Base-by-base conservation (phyloP, 1,140 invertebrate species). In the Drosophila lowei region DNA sequence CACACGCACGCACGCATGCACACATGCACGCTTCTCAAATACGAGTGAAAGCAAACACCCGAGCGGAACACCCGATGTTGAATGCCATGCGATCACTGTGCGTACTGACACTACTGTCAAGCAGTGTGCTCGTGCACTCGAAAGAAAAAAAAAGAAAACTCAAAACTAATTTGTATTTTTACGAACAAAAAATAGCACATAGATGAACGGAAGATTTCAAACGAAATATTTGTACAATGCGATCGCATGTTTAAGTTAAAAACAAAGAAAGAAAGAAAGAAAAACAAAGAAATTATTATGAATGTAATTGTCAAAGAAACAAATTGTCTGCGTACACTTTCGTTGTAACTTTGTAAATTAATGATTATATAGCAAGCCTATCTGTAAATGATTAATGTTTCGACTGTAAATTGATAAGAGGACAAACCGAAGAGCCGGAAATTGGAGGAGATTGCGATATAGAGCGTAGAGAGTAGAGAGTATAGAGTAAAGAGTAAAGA, bases 341-440 rank as follows among this genome's bases (percentile, higher is more conserved):
- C 75, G 72, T 74, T 86, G 77, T 86, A 80, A 77, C 60, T 68
- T 86, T 88, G 68, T 86, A 86, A 81, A 88, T 71, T 64, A 80
- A 62, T 61, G 41, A 62, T 57, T 67, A 64, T 68, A 77, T 71
- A 78, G 57, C 72, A 70, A 65, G 66, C 52, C 52, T 72, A 79
- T 79, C 61, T 84, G 80, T 84, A 84, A 85, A 85, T 85, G 77
- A 73, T 80, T 80, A 72, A 73, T 42, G 68, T 77, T 74, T 86
- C 72, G 81, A 86, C 77, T 85, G 80, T 85, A 85, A 77, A 86
- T 84, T 81, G 50, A 65, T 54, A 50, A 56, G 54, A 13, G 49
- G 68, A 62, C 43, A 48, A 48, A 72, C 41, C 16, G 34, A 67
- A 46, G 42, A 61, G 41, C 21, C 25, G 53, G 42, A 56, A 50